A percentile compares a stretch with the other conserved stretches of the same genome.
These are phyloP conservation scores for Hecatera dysodea DNA, from an alignment of 2,888 invertebrate genomes.

Conservation along the genomic window DNA sequence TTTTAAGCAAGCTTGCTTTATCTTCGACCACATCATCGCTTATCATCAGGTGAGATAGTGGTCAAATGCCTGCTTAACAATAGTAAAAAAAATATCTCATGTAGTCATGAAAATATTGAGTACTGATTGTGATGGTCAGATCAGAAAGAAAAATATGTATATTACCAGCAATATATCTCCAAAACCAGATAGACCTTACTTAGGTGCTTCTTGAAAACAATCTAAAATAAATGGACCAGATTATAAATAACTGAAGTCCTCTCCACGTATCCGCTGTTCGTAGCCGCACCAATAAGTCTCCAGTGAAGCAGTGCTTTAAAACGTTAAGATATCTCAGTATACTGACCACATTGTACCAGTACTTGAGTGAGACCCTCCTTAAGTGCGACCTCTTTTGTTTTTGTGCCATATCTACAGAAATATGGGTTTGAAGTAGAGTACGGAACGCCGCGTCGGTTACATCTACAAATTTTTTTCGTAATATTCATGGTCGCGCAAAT, in stretches of 20 bases:
- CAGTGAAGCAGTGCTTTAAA: slow-evolving; percentile 58
- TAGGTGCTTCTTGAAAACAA: too few relatives aligned
- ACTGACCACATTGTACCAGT: slow-evolving; percentile 70
- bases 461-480: not conserved
- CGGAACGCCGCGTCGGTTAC: not conserved
- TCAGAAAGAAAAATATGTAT: not conserved
- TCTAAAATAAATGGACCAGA: not conserved
- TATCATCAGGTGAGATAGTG: too few relatives aligned
- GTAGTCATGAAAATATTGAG: not conserved
- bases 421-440: not conserved
- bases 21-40: too few relatives aligned
- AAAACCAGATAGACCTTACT: too few relatives aligned
- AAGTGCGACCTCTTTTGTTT: slow-evolving; percentile 64
- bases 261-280: slow-evolving; percentile 58
- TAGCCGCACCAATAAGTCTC: slow-evolving; percentile 65
- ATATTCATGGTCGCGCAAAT: not conserved
- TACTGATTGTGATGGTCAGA: not conserved
- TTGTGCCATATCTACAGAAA: slow-evolving; percentile 36
- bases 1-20: too few relatives aligned
- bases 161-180: not conserved
- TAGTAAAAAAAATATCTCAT: too few relatives aligned
- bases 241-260: not conserved
- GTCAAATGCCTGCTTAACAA: too few relatives aligned
- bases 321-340: slow-evolving; percentile 72
- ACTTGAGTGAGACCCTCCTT: slow-evolving; percentile 51